A percentile compares a stretch with the other conserved stretches of the same genome.
These are phyloP conservation scores for Aethina tumida DNA, from an alignment of 1,140 invertebrate species.

Conservation along the genomic window DNA sequence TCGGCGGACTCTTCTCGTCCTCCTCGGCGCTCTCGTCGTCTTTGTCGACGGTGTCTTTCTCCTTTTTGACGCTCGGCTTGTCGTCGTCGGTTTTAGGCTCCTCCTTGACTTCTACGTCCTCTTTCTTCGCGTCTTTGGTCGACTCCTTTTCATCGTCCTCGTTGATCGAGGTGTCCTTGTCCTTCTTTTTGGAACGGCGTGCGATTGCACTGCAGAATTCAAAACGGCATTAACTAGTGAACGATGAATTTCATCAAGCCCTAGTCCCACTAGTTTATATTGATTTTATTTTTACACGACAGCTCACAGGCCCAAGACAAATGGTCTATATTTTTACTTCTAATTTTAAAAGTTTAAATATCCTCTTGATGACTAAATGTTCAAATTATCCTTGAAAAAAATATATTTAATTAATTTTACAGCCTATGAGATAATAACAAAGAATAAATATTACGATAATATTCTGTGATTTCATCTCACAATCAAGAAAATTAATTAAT, in stretches of 20 bases:
- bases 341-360: no score
- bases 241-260: background rate
- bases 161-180: constrained; percentile 4
- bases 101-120: constrained; percentile 9
- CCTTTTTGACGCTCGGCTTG: constrained; percentile 29
- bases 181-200: constrained; percentile 4
- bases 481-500: no score
- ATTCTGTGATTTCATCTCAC: no score
- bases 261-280: background rate
- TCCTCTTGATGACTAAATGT: no score
- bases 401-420: no score
- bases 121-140: background rate
- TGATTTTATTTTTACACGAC: background rate
- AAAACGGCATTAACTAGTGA: background rate
- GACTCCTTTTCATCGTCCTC: constrained; percentile 1
- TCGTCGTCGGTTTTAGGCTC: constrained; percentile 17
- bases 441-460: no score
- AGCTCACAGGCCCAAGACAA: background rate
- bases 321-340: constrained; percentile 4
- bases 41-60: constrained; percentile 29
- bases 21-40: constrained; percentile 37
- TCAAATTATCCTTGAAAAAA: no score
- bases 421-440: no score
- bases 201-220: background rate
- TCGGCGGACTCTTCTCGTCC: constrained; percentile 33